A percentile compares a stretch with the other conserved stretches of the same genome.
phyloP scores from a whole-genome alignment of 37 sponge, comb jelly and placozoan species.

The Ianthella basta region DNA sequence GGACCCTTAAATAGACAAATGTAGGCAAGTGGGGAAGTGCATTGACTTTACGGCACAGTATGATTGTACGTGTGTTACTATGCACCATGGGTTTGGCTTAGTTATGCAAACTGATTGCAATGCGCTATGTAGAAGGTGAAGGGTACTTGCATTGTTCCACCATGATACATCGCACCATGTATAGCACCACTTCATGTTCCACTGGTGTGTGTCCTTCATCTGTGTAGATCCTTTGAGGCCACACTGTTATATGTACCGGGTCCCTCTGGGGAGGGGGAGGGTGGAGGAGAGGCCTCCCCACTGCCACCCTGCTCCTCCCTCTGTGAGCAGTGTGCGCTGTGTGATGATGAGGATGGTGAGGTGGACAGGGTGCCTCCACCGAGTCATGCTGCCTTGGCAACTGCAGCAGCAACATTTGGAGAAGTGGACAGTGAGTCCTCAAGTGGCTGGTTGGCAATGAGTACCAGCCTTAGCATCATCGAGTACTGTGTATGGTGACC shows the following conservation, averaged over 20 bases:
- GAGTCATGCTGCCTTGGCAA: background rate
- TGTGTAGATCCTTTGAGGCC: slow-evolving; percentile 17
- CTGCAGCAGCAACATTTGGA: slow-evolving; percentile 19
- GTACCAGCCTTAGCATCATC: background rate
- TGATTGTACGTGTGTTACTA: too few species aligned
- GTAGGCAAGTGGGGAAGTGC: too few species aligned
- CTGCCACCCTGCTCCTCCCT: background rate
- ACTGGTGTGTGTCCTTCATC: background rate
- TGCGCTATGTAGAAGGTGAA: too few species aligned
- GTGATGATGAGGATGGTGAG: background rate
- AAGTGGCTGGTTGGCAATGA: too few species aligned
- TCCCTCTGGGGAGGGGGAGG: background rate
- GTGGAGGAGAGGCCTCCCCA: too few species aligned
- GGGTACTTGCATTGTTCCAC: too few species aligned
- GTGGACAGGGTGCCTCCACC: background rate
- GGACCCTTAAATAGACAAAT: too few species aligned
- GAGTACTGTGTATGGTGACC: slow-evolving; percentile 70
- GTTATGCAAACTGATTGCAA: too few species aligned
- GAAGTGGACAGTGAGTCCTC: slow-evolving; percentile 30
- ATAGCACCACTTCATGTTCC: too few species aligned
- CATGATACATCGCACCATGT: too few species aligned
- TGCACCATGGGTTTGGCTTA: too few species aligned
- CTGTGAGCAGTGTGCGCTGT: background rate
- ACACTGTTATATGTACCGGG: slow-evolving; percentile 23
- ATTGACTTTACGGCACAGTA: too few species aligned